Conservation (phyloP, 2,888 invertebrate genomes). For the Tipula vernalis region DNA sequence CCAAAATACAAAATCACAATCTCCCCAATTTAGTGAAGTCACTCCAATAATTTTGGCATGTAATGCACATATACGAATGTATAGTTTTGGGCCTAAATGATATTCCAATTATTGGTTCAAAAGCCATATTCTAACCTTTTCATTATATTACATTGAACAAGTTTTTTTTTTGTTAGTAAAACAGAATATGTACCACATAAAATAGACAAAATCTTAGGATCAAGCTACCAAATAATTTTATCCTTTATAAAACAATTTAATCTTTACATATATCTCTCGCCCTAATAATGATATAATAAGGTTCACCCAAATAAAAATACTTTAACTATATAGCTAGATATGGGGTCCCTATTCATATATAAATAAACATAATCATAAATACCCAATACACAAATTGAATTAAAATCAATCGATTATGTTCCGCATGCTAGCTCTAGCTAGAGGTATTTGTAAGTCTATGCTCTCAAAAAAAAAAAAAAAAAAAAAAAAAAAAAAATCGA, state of each 20-base stretch:
- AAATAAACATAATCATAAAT: neutral
- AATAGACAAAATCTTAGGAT: neutral
- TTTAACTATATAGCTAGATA: neutral
- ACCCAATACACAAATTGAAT: neutral
- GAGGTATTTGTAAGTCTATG: neutral
- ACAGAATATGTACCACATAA: neutral
- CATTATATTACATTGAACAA: neutral
- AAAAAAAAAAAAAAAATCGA: no score
- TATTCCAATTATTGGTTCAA: neutral
- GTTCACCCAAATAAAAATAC: neutral
- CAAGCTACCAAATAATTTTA: neutral
- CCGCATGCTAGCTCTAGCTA: neutral
- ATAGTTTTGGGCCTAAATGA: no score
- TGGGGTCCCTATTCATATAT: neutral
- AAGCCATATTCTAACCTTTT: neutral
- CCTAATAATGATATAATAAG: constrained; percentile 4
- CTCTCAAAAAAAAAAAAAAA: neutral
- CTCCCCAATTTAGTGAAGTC: no score
- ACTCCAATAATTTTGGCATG: no score
- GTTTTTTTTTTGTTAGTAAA: neutral
- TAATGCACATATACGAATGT: no score
- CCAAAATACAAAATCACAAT: no score
- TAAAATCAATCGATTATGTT: neutral
- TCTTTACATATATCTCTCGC: neutral
- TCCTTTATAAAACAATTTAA: neutral